phyloP scores from a whole-genome alignment of 2,797 vertebrate genomes.

The Hybognathus amarus region DNA sequence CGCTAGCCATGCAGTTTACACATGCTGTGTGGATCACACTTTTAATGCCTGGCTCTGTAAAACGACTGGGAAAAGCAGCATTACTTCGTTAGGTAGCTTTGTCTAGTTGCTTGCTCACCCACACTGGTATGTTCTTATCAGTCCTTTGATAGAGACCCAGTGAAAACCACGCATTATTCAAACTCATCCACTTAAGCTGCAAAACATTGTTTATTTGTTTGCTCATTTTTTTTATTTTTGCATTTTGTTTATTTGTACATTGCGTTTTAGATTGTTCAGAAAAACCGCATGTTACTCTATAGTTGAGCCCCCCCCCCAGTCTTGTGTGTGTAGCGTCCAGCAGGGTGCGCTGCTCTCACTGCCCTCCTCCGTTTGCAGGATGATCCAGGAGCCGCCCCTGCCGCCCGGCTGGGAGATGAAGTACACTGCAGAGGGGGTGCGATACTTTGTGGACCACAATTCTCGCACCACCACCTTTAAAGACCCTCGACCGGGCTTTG shows the following conservation, averaged over 20 bases:
- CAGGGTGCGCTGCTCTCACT: slow-evolving; percentile 68
- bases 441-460: slow-evolving; percentile 98
- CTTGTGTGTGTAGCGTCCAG: slow-evolving; percentile 55
- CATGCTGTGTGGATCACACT: background rate
- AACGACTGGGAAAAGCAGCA: background rate
- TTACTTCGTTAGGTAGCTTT: background rate
- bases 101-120: background rate
- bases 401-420: slow-evolving; percentile 99
- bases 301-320: background rate
- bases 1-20: too few species aligned
- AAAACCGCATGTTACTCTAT: background rate
- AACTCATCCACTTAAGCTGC: slow-evolving; percentile 7
- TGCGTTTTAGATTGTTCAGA: background rate
- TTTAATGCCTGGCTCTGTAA: slow-evolving; percentile 5
- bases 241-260: slow-evolving; percentile 18
- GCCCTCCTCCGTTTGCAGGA: slow-evolving; percentile 81
- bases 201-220: slow-evolving; percentile 31
- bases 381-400: slow-evolving; percentile 97
- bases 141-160: background rate
- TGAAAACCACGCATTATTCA: background rate
- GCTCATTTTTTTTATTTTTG: background rate
- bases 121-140: background rate
- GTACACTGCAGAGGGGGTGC: slow-evolving; percentile 94
- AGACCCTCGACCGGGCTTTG: slow-evolving; percentile 95
- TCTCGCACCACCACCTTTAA: slow-evolving; percentile 97